phyloP scores from a whole-genome alignment of 1,140 invertebrate species.

The Drosophila sp. region DNA sequence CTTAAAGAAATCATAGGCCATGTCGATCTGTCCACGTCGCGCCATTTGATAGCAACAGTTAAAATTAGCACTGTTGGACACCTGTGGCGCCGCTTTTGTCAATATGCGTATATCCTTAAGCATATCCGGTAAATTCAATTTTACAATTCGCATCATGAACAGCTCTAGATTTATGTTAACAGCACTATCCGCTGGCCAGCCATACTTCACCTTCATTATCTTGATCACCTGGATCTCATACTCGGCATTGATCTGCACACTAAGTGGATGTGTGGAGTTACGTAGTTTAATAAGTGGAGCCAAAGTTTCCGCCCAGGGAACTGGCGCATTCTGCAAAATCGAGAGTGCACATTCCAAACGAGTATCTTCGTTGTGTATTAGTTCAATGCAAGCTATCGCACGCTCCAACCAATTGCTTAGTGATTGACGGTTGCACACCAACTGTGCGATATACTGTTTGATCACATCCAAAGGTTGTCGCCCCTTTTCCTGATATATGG shows the following conservation, averaged over 20 bases:
- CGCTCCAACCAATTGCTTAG: slow-evolving; percentile 76
- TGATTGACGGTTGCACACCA: slow-evolving; percentile 67
- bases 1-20: slow-evolving; percentile 73
- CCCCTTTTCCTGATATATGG: slow-evolving; percentile 80
- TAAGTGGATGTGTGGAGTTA: slow-evolving; percentile 76
- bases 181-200: slow-evolving; percentile 74
- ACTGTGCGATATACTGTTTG: slow-evolving; percentile 70
- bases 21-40: slow-evolving; percentile 68
- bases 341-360: slow-evolving; percentile 73
- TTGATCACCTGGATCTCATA: slow-evolving; percentile 82
- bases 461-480: slow-evolving; percentile 65
- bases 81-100: slow-evolving; percentile 70
- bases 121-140: slow-evolving; percentile 79
- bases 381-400: slow-evolving; percentile 68
- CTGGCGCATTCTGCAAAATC: slow-evolving; percentile 72
- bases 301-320: slow-evolving; percentile 75
- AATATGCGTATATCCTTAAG: slow-evolving; percentile 71
- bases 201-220: slow-evolving; percentile 83
- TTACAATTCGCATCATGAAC: slow-evolving; percentile 77
- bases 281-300: slow-evolving; percentile 69
- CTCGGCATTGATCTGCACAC: slow-evolving; percentile 74
- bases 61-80: slow-evolving; percentile 64
- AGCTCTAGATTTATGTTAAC: slow-evolving; percentile 70
- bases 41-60: slow-evolving; percentile 79
- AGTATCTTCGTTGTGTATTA: slow-evolving; percentile 80